phyloP scores from a whole-genome alignment of 2,797 vertebrate species.

The Discoglossus pictus region DNA sequence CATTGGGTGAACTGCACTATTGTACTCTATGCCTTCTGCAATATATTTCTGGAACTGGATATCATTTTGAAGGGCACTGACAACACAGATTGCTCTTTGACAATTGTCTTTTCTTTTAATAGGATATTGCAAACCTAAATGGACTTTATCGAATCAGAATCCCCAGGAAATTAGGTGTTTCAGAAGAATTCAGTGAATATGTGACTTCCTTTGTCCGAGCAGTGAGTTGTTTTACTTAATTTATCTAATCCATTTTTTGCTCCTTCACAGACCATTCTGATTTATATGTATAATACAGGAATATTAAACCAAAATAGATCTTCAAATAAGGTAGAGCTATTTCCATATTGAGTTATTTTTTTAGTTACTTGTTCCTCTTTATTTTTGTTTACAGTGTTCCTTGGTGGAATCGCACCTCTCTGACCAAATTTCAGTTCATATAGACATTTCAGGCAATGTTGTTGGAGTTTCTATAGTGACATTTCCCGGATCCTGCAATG shows the following conservation, averaged over 20 bases:
- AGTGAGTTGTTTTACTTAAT: slow-evolving; percentile 69
- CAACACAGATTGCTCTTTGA: too few species aligned
- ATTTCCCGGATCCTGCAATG: slow-evolving; percentile 78
- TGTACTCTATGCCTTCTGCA: too few species aligned
- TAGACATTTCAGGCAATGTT: slow-evolving; percentile 82
- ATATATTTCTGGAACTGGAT: too few species aligned
- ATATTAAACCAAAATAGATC: too few species aligned
- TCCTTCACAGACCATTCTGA: too few species aligned
- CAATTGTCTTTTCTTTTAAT: not conserved
- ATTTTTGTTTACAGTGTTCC: slow-evolving; percentile 73
- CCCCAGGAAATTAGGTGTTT: slow-evolving; percentile 71
- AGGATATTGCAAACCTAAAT: slow-evolving; percentile 86
- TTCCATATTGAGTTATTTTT: too few species aligned
- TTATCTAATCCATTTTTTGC: not conserved
- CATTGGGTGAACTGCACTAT: too few species aligned
- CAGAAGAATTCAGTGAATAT: slow-evolving; percentile 71
- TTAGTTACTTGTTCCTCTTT: not conserved
- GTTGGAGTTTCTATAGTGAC: slow-evolving; percentile 87
- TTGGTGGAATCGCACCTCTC: slow-evolving; percentile 88
- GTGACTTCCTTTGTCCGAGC: slow-evolving; percentile 88
- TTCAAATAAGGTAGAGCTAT: too few species aligned
- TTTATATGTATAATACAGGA: too few species aligned
- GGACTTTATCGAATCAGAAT: slow-evolving; percentile 86
- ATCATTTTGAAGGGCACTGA: too few species aligned
- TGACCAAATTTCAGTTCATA: slow-evolving; percentile 82